These are phyloP conservation scores for Megaceryle alcyon DNA, from an alignment of 2,797 vertebrate species.

Conservation along the genomic window DNA sequence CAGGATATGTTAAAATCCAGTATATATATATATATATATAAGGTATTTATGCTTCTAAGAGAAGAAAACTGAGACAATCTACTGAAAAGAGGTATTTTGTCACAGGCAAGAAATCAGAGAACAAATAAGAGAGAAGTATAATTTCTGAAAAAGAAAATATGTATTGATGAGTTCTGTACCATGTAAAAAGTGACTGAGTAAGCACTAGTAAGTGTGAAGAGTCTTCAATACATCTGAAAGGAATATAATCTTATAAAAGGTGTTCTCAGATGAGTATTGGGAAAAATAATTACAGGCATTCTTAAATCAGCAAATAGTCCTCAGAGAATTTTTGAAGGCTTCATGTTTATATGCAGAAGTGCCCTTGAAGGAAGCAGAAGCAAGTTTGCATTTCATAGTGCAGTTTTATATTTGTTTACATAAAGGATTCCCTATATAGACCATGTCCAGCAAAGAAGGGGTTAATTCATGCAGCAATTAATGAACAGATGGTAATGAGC, in stretches of 20 bases:
- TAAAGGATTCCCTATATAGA: neutral
- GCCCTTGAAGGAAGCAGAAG: neutral
- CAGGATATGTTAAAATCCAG: neutral
- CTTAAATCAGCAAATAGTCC: neutral
- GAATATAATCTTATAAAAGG: neutral
- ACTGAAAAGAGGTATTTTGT: neutral
- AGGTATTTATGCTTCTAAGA: neutral
- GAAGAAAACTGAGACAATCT: neutral
- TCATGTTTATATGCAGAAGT: neutral
- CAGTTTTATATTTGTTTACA: neutral
- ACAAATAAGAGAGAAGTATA: neutral
- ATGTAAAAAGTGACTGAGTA: neutral
- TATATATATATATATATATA: neutral
- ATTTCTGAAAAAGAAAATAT: neutral
- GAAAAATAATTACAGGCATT: neutral
- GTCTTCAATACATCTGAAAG: neutral
- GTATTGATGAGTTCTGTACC: neutral
- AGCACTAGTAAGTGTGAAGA: neutral
- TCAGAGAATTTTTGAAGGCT: neutral
- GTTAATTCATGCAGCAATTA: neutral
- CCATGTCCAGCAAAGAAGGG: neutral
- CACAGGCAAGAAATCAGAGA: neutral
- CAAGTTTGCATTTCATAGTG: neutral
- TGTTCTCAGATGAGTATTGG: neutral
- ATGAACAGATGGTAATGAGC: neutral